Conservation (phyloP, 1,140 invertebrate genomes). For the Monomorium pharaonis region DNA sequence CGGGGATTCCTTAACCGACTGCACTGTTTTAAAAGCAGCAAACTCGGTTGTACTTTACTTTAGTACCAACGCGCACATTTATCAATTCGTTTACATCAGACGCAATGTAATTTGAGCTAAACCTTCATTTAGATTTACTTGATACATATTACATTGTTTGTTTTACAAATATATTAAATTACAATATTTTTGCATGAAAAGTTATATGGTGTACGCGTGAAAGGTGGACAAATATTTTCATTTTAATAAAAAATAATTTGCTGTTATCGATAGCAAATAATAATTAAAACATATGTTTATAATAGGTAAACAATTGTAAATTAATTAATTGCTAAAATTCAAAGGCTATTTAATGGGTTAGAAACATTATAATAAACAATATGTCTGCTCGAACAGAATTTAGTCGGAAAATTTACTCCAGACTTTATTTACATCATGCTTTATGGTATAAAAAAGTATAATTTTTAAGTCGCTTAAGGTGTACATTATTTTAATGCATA, state of each 20-base stretch:
- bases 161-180: not conserved
- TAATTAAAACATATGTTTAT: conserved; percentile 21
- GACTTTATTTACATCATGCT: not conserved
- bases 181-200: not conserved
- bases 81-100: not conserved
- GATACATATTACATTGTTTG: not conserved
- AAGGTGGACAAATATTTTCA: not conserved
- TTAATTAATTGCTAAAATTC: not conserved
- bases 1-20: not conserved
- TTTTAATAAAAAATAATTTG: not conserved
- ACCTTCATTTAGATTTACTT: not conserved
- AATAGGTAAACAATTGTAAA: not conserved
- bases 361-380: not conserved
- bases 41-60: not conserved
- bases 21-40: not conserved
- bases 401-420: not conserved
- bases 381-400: not conserved
- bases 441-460: not conserved
- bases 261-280: not conserved
- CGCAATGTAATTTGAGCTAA: not conserved
- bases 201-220: not conserved
- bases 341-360: not conserved
- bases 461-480: not conserved
- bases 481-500: not conserved
- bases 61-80: not conserved